Evolutionary conservation across 2,113 vertebrate genomes (phyloP).

Genomic region (Sclerurus mexicanus): DNA sequence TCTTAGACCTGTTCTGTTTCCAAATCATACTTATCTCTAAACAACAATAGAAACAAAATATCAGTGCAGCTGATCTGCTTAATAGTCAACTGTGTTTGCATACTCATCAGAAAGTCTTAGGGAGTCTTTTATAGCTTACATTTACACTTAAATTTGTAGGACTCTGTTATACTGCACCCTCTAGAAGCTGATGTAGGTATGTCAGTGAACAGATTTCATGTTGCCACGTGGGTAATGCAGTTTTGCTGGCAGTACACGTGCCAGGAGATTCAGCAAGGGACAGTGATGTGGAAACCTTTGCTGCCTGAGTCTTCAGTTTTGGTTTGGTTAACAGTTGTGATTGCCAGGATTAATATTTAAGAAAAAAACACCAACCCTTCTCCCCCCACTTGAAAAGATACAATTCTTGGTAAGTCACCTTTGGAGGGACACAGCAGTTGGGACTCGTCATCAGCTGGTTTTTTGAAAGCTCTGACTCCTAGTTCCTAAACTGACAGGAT

Average conservation of each 20-base stretch:
- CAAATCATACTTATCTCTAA: background rate
- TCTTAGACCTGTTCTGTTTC: background rate
- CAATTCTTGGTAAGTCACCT: background rate
- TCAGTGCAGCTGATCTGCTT: background rate
- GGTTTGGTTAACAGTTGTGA: background rate
- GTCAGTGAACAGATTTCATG: background rate
- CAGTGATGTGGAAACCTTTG: background rate
- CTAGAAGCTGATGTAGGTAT: background rate
- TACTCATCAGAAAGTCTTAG: background rate
- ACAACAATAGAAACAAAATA: background rate
- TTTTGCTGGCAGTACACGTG: rapidly evolving
- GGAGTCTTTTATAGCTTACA: background rate
- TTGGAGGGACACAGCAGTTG: background rate
- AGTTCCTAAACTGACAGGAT: background rate
- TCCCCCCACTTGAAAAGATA: background rate
- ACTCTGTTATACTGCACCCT: background rate
- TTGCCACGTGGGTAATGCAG: too few species aligned
- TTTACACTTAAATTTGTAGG: background rate
- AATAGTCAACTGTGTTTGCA: background rate
- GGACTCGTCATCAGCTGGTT: background rate
- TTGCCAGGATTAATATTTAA: background rate
- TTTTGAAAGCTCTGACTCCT: background rate
- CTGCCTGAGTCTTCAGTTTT: background rate
- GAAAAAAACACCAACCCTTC: rapidly evolving
- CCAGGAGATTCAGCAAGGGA: background rate